Evolutionary conservation across 2,888 invertebrate species (phyloP).

Genomic region (Synanthedon andrenaeformis): DNA sequence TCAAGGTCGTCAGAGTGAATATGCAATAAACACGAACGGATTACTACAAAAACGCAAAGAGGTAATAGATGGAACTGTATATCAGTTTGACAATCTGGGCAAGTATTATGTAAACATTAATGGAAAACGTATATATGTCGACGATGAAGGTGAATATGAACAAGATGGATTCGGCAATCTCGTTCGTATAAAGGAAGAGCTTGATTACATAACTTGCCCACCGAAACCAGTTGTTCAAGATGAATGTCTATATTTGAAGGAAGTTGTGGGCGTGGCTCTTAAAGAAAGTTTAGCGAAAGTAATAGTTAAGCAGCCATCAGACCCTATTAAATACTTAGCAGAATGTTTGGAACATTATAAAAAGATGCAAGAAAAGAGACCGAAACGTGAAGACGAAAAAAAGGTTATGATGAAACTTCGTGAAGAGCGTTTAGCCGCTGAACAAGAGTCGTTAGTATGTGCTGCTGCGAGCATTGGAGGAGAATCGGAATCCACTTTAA

Average conservation of each 20-base stretch:
- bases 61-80: slow-evolving; percentile 14
- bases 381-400: slow-evolving; percentile 3
- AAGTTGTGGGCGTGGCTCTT: slow-evolving; percentile 20
- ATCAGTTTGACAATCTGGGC: slow-evolving; percentile 21
- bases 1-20: slow-evolving; percentile 18
- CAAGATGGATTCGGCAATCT: slow-evolving; percentile 22
- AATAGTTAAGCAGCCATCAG: slow-evolving; percentile 24
- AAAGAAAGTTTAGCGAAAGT: slow-evolving; percentile 26
- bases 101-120: slow-evolving; percentile 16
- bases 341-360: slow-evolving; percentile 13
- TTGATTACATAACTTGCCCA: slow-evolving; percentile 7
- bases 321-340: slow-evolving; percentile 26
- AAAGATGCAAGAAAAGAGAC: slow-evolving; percentile 6
- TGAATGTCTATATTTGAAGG: slow-evolving; percentile 22
- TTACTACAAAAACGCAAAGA: slow-evolving; percentile 18
- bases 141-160: slow-evolving; percentile 13
- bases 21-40: slow-evolving; percentile 13
- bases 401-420: not conserved
- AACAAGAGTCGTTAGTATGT: not conserved
- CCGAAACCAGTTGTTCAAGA: slow-evolving; percentile 13
- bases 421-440: not conserved
- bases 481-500: not conserved
- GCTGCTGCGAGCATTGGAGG: not conserved
- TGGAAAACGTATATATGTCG: slow-evolving; percentile 18
- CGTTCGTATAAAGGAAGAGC: slow-evolving; percentile 9